Percentiles rank a stretch among this genome's conserved stretches.
Evolutionary conservation across 2,113 vertebrate genomes (phyloP).

Genomic region (Hippocampus guttulatus): DNA sequence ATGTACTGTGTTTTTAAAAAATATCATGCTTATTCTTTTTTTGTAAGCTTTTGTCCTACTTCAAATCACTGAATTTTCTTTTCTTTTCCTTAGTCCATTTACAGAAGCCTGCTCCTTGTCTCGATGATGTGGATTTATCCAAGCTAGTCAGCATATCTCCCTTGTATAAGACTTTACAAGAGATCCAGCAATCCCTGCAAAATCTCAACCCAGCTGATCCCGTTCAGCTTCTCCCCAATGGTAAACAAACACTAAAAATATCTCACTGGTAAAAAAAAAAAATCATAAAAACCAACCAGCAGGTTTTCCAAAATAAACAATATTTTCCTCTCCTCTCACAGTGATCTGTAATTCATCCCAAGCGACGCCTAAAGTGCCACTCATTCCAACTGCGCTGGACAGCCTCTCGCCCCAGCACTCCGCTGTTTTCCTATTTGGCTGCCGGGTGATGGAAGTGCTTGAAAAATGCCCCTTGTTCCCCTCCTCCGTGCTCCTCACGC

Average conservation of each 20-base stretch:
- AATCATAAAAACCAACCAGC: background rate
- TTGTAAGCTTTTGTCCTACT: too few species aligned
- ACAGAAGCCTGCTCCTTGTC: slow-evolving; percentile 45
- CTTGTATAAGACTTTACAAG: slow-evolving; percentile 73
- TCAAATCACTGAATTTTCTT: too few species aligned
- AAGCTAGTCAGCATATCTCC: slow-evolving; percentile 72
- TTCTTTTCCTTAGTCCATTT: slow-evolving; percentile 31
- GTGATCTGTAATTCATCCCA: slow-evolving; percentile 23
- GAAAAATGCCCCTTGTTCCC: slow-evolving; percentile 57
- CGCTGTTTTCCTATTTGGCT: slow-evolving; percentile 76
- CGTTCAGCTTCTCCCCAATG: slow-evolving; percentile 19
- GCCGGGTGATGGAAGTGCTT: slow-evolving; percentile 69
- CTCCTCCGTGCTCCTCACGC: slow-evolving; percentile 62
- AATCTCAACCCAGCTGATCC: slow-evolving; percentile 35
- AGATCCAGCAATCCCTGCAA: slow-evolving; percentile 74
- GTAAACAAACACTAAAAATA: slow-evolving; percentile 15
- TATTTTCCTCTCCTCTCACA: slow-evolving; percentile 22
- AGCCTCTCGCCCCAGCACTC: slow-evolving; percentile 72
- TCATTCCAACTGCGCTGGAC: slow-evolving; percentile 70
- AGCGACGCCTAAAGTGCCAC: slow-evolving; percentile 23
- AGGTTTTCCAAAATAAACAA: background rate
- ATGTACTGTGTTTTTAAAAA: too few species aligned
- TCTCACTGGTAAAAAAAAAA: background rate
- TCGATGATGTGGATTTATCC: slow-evolving; percentile 74
- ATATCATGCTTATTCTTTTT: background rate